A percentile compares a stretch with the other conserved stretches of the same genome.
These are phyloP conservation scores for Phrynocephalus forsythii DNA, from an alignment of 2,797 vertebrate species.

Conservation along the genomic window DNA sequence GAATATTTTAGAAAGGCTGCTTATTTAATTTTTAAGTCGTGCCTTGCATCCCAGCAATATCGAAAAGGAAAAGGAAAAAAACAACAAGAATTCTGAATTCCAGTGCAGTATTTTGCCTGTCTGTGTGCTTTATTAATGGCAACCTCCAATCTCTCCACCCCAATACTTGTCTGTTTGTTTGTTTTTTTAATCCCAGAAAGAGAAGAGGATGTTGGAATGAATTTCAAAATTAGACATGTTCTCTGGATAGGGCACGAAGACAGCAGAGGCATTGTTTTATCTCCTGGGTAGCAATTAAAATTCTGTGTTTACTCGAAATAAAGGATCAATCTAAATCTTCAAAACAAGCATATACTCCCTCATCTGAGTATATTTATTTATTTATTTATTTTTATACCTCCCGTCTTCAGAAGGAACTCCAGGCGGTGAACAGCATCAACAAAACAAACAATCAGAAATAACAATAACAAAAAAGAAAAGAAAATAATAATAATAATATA, in stretches of 20 bases:
- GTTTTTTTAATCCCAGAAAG: neutral
- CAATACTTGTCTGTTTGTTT: neutral
- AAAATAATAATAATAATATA: no score
- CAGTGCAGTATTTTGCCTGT: neutral
- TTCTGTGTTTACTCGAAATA: neutral
- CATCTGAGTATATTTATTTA: no score
- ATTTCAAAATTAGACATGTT: neutral
- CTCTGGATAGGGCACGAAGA: neutral
- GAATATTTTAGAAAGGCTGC: slow-evolving; percentile 22
- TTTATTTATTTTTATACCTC: no score
- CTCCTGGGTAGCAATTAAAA: neutral
- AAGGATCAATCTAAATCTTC: neutral
- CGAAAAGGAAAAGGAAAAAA: no score
- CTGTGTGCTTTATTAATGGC: neutral
- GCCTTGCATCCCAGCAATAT: neutral
- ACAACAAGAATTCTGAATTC: neutral
- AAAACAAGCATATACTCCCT: neutral
- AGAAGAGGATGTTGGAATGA: neutral
- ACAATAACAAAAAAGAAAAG: no score
- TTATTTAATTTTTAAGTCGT: neutral
- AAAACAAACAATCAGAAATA: no score
- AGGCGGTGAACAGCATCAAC: no score
- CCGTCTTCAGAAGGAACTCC: no score
- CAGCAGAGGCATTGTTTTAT: neutral
- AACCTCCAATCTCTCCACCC: neutral